Base-by-base conservation (phyloP, 2,113 vertebrate genomes). In the Chionis minor region DNA sequence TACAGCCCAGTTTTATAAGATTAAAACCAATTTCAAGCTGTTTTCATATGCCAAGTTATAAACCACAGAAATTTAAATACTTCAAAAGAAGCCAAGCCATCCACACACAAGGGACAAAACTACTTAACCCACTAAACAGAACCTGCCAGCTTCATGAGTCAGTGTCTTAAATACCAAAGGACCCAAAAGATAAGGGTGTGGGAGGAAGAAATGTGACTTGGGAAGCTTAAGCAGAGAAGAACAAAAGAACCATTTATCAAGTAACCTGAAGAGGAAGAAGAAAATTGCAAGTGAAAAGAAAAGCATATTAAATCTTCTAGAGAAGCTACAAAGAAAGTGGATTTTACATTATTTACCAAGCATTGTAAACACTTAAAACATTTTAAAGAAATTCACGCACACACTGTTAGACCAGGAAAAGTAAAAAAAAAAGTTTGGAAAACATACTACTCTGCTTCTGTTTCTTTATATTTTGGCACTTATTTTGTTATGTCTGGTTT, bases 141-240 rank as follows among this genome's bases (percentile, higher is more conserved):
- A 95, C 84, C 93, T 95, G 87, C 73, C 89, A 85, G 73, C 62
- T 87, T 49, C 0, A 0, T 86, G 94, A 94, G 66, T 95, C 90
- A 95, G 27, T 94, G 66, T 69, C 93, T 95, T 77, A 91, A 96
- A 92, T 75, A 92, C 73, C 87, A 88, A 65, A 96, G 78, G 54
- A 80, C 87, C 86, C 73, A 92, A 72, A 90, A 96, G 94, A 95
- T 95, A 94, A 93, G 81, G 87, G 92, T 82, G 96, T 94, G 81
- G 90, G 94, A 97, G 90, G 82, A 93, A 94, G 52, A 92, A 96
- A 74, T 56, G 12, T 63, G 83, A 69, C 61, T 79, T 71, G 51
- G 59, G 72, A 96, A 74, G 72, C 59, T 78, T 63, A 71, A 92
- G 52, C 30, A 87, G 40, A 81, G 44, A 80, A 87, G 30, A 94